Percentiles rank a stretch among this genome's conserved stretches.
Evolutionary conservation across 2,797 vertebrate genomes (phyloP).

Genomic region (Holocentrus rufus): DNA sequence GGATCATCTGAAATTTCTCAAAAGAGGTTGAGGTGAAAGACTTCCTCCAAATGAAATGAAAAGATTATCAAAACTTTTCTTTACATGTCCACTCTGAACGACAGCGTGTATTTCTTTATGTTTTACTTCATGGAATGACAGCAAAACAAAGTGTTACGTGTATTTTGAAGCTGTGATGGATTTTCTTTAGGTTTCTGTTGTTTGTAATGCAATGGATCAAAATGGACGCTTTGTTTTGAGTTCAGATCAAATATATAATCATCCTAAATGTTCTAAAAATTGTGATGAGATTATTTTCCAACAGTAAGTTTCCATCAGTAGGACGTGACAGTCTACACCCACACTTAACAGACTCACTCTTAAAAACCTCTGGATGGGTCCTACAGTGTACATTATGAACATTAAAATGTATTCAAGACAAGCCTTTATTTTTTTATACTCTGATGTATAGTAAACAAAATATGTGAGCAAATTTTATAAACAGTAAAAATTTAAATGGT

Average conservation of each 20-base stretch:
- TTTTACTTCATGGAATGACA: neutral
- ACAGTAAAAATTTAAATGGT: constrained; percentile 17
- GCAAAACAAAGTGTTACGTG: neutral
- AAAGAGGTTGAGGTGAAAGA: constrained; percentile 3
- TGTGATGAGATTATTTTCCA: too few species aligned
- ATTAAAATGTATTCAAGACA: constrained; percentile 54
- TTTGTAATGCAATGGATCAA: constrained; percentile 14
- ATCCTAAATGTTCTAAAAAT: neutral
- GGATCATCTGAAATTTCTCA: neutral
- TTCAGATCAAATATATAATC: neutral
- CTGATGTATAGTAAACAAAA: constrained; percentile 40
- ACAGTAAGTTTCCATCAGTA: too few species aligned
- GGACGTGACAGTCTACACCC: too few species aligned
- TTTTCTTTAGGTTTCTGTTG: constrained; percentile 8
- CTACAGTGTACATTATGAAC: constrained; percentile 51
- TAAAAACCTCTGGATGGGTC: constrained; percentile 11
- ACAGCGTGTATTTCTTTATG: neutral
- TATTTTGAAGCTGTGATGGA: neutral
- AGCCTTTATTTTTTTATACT: constrained; percentile 76
- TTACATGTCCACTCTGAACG: neutral
- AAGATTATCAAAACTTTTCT: neutral
- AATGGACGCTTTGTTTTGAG: neutral
- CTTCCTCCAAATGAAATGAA: neutral
- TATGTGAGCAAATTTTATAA: constrained; percentile 35
- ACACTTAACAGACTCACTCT: neutral